These are phyloP conservation scores for Bombycilla garrulus DNA, from an alignment of 2,113 vertebrate genomes.

Conservation along the genomic window DNA sequence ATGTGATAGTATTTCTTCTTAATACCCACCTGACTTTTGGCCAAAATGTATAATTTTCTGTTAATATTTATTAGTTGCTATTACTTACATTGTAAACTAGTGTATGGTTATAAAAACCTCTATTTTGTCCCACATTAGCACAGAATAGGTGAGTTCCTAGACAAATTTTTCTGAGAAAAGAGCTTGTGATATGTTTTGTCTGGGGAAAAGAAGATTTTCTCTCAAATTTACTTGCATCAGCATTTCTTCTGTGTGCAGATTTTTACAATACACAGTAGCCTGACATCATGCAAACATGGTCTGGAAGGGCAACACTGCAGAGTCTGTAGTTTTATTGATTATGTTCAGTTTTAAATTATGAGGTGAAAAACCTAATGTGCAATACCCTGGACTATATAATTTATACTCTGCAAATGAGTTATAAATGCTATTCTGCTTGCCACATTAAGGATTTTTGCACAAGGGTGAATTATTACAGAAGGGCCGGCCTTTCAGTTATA, in stretches of 20 bases:
- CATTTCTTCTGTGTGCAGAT: background rate
- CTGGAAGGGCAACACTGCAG: background rate
- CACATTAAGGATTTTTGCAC: constrained; percentile 5
- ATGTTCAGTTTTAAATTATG: constrained; percentile 19
- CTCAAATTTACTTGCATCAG: background rate
- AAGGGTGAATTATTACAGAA: constrained; percentile 8
- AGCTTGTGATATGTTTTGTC: background rate
- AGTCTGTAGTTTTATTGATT: constrained; percentile 28
- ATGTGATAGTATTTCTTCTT: background rate
- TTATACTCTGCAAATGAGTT: constrained; percentile 21
- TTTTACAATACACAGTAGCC: background rate
- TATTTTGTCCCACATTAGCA: background rate
- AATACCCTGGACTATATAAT: background rate
- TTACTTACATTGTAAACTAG: background rate
- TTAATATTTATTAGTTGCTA: background rate
- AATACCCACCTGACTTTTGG: background rate
- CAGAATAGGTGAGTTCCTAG: background rate
- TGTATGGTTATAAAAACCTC: background rate
- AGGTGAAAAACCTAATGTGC: background rate
- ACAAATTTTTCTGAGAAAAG: background rate
- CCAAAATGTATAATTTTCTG: background rate
- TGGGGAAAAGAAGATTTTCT: background rate
- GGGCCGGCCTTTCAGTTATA: background rate
- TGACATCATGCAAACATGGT: background rate
- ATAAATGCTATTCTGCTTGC: constrained; percentile 21